A percentile compares a stretch with the other conserved stretches of the same genome.
Evolutionary conservation across 2,888 invertebrate genomes (phyloP).

Genomic region (Drosophila prolongata): DNA sequence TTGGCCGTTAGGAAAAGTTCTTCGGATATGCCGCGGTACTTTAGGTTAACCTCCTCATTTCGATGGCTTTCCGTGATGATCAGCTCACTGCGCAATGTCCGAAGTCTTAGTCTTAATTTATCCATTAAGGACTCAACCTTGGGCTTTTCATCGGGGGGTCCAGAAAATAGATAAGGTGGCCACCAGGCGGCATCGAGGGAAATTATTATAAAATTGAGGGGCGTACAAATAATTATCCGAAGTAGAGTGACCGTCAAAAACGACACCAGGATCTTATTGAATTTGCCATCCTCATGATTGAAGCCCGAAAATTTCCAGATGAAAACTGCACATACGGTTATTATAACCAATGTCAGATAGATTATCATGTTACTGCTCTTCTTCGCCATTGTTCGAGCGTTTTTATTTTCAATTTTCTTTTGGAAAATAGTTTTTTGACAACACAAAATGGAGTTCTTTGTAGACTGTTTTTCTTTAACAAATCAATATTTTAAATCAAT

Average conservation of each 20-base stretch:
- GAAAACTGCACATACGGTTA: background rate
- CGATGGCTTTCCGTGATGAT: conserved; percentile 59
- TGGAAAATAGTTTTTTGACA: background rate
- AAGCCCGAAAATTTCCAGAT: conserved; percentile 50
- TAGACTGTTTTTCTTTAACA: too few species aligned
- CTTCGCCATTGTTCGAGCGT: background rate
- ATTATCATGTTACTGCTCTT: conserved; percentile 8
- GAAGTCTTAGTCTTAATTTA: conserved; percentile 59
- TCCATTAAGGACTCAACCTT: conserved; percentile 39
- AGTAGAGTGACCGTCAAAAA: conserved; percentile 40
- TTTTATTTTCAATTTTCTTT: background rate
- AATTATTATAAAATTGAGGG: conserved; percentile 51
- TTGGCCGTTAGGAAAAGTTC: conserved; percentile 75
- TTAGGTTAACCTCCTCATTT: conserved; percentile 69
- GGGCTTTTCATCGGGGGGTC: conserved; percentile 9
- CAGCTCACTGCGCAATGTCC: conserved; percentile 59
- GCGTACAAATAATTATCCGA: conserved; percentile 60
- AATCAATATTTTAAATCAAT: too few species aligned
- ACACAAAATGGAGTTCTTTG: background rate
- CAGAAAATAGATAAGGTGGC: conserved; percentile 24
- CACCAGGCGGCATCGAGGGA: conserved; percentile 50
- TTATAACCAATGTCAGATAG: conserved; percentile 11
- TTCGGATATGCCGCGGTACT: conserved; percentile 63
- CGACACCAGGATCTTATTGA: conserved; percentile 53
- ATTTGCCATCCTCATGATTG: conserved; percentile 53